Evolutionary conservation across 2,797 vertebrate species (phyloP).

Genomic region (Delichon dasypus): DNA sequence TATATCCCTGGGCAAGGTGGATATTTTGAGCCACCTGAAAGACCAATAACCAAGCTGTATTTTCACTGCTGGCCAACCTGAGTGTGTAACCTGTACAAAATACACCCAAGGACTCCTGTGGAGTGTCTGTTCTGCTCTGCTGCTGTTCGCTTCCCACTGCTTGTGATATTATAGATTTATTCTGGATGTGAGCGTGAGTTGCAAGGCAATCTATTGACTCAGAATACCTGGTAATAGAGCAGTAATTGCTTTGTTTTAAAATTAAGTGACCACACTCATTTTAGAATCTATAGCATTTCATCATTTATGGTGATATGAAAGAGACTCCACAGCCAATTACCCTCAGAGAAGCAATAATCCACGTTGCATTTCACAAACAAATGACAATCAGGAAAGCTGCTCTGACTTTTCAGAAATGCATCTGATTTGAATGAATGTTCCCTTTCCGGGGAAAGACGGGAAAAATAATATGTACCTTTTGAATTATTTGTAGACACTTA

Average conservation of each 20-base stretch:
- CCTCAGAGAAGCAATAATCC: constrained; percentile 3
- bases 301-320: constrained; percentile 40
- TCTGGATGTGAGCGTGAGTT: constrained; percentile 26
- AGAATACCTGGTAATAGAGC: constrained; percentile 60
- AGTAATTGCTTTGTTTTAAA: constrained; percentile 68
- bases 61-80: background rate
- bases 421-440: background rate
- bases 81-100: background rate
- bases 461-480: background rate
- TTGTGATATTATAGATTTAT: constrained; percentile 59
- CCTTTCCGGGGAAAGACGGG: background rate
- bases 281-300: constrained; percentile 49
- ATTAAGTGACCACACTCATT: constrained; percentile 62
- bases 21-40: background rate
- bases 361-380: background rate
- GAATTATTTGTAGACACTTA: background rate
- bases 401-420: background rate
- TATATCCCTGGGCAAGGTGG: background rate
- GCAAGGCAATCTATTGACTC: constrained; percentile 62
- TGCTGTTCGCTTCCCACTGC: constrained; percentile 11
- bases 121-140: background rate
- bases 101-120: background rate
- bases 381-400: background rate
- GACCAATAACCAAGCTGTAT: background rate
- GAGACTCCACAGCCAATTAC: constrained; percentile 39